Evolutionary conservation across 2,113 vertebrate genomes (phyloP), one percentile per base, ranked within the genome.

Genomic region (Origma solitaria): DNA sequence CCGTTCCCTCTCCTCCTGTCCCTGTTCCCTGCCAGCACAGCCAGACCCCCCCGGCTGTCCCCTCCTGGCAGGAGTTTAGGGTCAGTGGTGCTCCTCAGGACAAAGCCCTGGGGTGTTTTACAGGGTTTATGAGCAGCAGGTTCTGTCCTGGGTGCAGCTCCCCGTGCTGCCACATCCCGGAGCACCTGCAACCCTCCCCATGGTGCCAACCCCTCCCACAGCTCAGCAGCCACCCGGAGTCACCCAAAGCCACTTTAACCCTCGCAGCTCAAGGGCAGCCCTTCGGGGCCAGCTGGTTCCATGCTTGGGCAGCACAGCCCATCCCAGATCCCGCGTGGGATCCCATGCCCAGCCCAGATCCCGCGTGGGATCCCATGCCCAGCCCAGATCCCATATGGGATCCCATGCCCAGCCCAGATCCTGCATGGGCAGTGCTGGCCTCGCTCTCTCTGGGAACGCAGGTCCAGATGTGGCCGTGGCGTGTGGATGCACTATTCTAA

Each of bases 131-230:
- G 7, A 21, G 0, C 27, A 5, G 30, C 22, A 4, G 9, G 18
- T 16, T 22, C 42, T 20, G 33, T 4, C 30, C 33, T 4, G n/a
- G 6, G 2, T 21, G 77, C 60, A 30, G 51, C 33, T 40, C 57
- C 57, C n/a, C 27, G 64, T 2, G 2, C 64, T 7, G 3, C 4
- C 2, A 3, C 40, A 6, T 3, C 37, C 2, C 1, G 0, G n/a
- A n/a, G 49, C 38, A 3, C 28, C 57, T 13, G 9, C 47, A 5
- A 3, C 24, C 1, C 3, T 1, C 14, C 17, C 1, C 1, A 0
- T 15, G 38, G 21, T 23, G 11, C 37, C 40, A 16, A 0, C 7
- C 0, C 22, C 45, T 7, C 31, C 54, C 3, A 5, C 1, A 14
- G 35, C 23, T 65, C 3, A 2, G 61, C n/a, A 35, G 38, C 15